Base-by-base conservation (phyloP, 35 echinoderm and acorn worm species). In the Patiria miniata region DNA sequence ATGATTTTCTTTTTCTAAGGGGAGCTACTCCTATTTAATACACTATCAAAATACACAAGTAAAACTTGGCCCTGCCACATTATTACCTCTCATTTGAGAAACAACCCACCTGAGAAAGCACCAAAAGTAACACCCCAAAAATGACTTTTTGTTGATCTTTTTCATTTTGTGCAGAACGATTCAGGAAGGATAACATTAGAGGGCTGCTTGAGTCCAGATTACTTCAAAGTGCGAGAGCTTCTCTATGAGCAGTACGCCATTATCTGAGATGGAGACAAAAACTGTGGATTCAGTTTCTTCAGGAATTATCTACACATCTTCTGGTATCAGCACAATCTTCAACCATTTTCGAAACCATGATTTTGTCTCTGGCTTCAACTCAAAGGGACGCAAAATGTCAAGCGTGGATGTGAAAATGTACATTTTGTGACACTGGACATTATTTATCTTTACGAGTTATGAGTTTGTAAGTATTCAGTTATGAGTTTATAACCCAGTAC, bases 201-300 rank as follows among this genome's bases (percentile, higher is more conserved):
- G 83, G 95, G 95, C 30, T 79, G 88, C 86, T 39, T 98, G 0
- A 91, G 91, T 73, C 89, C 93, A 29, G 95, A 98, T 32, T 98
- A 98, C 83, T 98, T 94, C 82, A 91, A 76, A 78, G 91, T 98
- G 0, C 83, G 92, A 68, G 88, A 98, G 57, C 85, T 94, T 8
- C 78, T 98, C 52, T 97, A 97, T 82, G 95, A 98, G 40, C 95
- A 98, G 60, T 98, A 98, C 79, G 95, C 95, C 34, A 89, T 98
- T 34, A 84, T 98, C 51, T 98, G 86, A 97, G 59, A 56, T 39
- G 81, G 8, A 36, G 36, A 79, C 59, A 0, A 21, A 82, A 44
- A 77, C 26, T 15, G 65, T 18, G 40, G 40, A 81, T 4, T 34
- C 65, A 16, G 0, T 32, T 2, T 7, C 19, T 7, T 12, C 29